Evolutionary conservation across 2,888 invertebrate species (phyloP), one percentile per base, ranked within the genome.

Genomic region (Allacma fusca): DNA sequence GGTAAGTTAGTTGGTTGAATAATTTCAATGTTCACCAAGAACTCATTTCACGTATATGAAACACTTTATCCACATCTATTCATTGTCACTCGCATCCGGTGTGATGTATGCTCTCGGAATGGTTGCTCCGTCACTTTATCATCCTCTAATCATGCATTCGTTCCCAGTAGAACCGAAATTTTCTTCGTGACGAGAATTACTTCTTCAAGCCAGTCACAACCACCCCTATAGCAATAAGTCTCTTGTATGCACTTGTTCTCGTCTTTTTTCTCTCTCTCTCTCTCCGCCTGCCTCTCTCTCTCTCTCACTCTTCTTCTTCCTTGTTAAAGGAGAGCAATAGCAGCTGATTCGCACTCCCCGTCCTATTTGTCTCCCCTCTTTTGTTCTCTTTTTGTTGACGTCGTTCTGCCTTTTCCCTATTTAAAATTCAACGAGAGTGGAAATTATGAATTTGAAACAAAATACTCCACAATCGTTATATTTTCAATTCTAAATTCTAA

Each of bases 101-200:
- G 72, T 62, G 59, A 59, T 73, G 73, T 73, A 73, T 73, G 73
- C 73, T 34, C 29, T 59, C 50, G 29, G n/a, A 50, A 50, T 71
- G 24, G 57, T 28, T 34, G n/a, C 73, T 73, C 73, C 50, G 73
- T 73, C 73, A 73, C 73, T 73, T 73, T 73, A 73, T 73, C 73
- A 59, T 73, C 62, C 73, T 73, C 73, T 73, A 73, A 73, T 73
- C 73, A 73, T 73, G 50, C 73, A 73, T 73, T 73, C 73, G 73
- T 62, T 73, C 73, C 73, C 73, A 62, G 73, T 62, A 73, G 73
- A 73, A 73, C 57, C 73, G 73, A 73, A 73, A 73, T 73, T 73
- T 62, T 62, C 62, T 73, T 73, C 73, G 73, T 73, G 73, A 73
- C 73, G 73, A 73, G 73, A 73, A 73, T 73, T 62, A 62, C 73